Evolutionary conservation across 1,140 invertebrate genomes (phyloP), one percentile per base, ranked within the genome.

Genomic region (Cydia fagiglandana): DNA sequence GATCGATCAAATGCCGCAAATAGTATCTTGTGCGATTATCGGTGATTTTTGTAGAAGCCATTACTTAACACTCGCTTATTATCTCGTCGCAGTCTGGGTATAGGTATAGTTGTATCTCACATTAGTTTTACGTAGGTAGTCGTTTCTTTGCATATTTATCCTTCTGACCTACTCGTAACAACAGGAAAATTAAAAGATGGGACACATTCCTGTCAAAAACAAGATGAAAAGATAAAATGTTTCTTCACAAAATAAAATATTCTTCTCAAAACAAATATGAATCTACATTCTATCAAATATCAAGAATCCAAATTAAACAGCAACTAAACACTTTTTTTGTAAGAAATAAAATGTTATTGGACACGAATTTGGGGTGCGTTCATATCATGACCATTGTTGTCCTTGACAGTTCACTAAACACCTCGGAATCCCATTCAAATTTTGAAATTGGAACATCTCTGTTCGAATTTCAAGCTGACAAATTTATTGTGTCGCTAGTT

Each of bases 371-470:
- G 66, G 66, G 66, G 66, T 70, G 66, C 66, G 66, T 70, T 70
- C 78, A 79, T 76, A 76, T 50, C 66, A 76, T 77, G 64, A 73
- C 76, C 74, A 76, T 87, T 87, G 84, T 87, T 50, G 34, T 17
- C 77, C 24, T 66, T 84, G 84, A 85, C 85, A 87, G 83, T 78
- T 86, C 79, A 76, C 79, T 81, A 82, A 87, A 87, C 84, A 84
- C 77, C 78, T 77, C 50, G 73, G 77, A 77, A 66, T 78, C 38
- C 74, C 76, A 75, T 77, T 81, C 79, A 64, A 76, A 75, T 73
- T 81, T 84, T 82, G 80, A 80, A 82, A 81, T 83, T 81, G 79
- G 80, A 85, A 84, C 78, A 74, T 84, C 80, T 84, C 76, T 82
- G 82, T 84, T 81, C 79, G 41, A 83, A 79, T 61, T 75, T 75